Evolutionary conservation across 2,888 invertebrate species (phyloP).

Genomic region (Calliphora vomitoria): DNA sequence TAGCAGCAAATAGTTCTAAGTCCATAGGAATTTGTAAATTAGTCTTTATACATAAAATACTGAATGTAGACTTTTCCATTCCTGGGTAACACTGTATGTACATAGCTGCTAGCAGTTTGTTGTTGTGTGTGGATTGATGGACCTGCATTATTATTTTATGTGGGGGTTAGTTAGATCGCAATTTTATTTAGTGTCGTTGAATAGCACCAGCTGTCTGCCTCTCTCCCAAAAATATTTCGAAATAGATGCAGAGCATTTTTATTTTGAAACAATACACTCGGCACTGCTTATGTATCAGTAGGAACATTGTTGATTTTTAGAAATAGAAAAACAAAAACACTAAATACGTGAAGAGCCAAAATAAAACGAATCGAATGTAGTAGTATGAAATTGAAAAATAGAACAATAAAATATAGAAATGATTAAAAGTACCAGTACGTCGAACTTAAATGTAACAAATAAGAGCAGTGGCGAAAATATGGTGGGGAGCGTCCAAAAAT

Average conservation of each 20-base stretch:
- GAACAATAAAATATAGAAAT: conserved; percentile 26
- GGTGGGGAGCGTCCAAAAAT: conserved; percentile 81
- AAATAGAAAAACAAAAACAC: background rate
- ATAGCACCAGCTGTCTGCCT: background rate
- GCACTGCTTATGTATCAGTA: background rate
- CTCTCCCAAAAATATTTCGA: conserved; percentile 23
- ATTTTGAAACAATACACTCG: conserved; percentile 15
- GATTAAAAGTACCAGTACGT: conserved; percentile 64
- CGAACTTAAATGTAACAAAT: conserved; percentile 39
- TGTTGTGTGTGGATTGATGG: background rate
- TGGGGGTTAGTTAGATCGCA: conserved; percentile 15
- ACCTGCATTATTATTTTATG: conserved; percentile 7
- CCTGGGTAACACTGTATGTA: too few species aligned
- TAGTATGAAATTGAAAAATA: background rate
- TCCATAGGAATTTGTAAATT: too few species aligned
- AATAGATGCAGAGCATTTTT: conserved; percentile 31
- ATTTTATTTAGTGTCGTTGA: background rate
- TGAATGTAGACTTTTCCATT: too few species aligned
- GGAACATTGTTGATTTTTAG: background rate
- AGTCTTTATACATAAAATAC: too few species aligned
- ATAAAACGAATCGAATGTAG: background rate
- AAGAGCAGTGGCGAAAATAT: conserved; percentile 2
- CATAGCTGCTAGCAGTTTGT: conserved; percentile 12
- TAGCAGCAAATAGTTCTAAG: too few species aligned
- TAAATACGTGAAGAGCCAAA: background rate